Evolutionary conservation across 2,797 vertebrate genomes (phyloP).

Genomic region (Pterois miles): DNA sequence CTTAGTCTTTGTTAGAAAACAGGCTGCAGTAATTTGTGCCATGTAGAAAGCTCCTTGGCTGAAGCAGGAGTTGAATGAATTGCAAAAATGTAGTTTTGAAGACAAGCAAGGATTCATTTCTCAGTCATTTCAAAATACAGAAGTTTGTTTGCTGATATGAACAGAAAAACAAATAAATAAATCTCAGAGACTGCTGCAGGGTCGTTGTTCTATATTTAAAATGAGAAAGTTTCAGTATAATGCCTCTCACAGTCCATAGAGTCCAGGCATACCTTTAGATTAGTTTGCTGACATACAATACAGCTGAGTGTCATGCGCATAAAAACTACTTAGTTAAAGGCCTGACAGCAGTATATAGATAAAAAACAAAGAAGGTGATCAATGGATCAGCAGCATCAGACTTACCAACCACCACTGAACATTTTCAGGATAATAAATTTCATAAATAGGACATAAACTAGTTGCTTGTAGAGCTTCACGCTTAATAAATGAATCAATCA

Average conservation of each 20-base stretch:
- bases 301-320: not conserved
- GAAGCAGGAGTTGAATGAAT: not conserved
- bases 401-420: not conserved
- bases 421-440: not conserved
- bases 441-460: not conserved
- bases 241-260: not conserved
- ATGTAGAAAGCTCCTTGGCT: not conserved
- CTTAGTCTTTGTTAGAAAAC: conserved; percentile 10
- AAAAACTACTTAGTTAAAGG: not conserved
- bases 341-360: not conserved
- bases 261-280: not conserved
- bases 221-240: not conserved
- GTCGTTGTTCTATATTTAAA: not conserved
- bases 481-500: too few species aligned
- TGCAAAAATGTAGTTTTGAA: not conserved
- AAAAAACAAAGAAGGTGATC: not conserved
- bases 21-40: conserved; percentile 14
- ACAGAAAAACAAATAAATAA: not conserved
- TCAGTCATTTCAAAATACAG: not conserved
- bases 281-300: not conserved
- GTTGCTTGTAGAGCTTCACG: too few species aligned
- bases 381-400: too few species aligned
- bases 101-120: not conserved
- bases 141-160: not conserved
- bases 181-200: not conserved